Base-by-base conservation (phyloP, 2,888 invertebrate genomes). In the Andricus curvator region DNA sequence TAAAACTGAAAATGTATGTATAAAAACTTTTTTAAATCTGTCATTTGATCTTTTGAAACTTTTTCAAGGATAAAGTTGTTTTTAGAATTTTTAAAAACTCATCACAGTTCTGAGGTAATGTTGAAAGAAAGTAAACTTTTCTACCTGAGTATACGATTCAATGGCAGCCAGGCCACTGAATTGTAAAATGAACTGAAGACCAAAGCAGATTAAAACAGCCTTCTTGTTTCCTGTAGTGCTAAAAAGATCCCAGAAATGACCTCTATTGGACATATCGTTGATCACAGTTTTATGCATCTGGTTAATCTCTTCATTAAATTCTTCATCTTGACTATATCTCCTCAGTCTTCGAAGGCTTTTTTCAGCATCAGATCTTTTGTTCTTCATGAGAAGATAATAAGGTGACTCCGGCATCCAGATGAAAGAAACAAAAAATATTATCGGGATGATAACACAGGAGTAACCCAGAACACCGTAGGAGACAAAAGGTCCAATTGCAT, bases 401-500 rank as follows among this genome's bases (percentile, higher is more conserved):
- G 95, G 95, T 0, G 95, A 95, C 86, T 95, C 95, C 0, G 95
- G 95, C 90, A 95, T 93, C 94, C 94, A 94, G 8, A 93, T 81
- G 85, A 95, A 94, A 0, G 93, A 88, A 0, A 93, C 56, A 68
- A 94, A 93, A 80, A 94, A 94, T 33, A 93, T 83, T 5, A 94
- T 85, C 0, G 95, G 94, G 41, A 95, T 90, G 0, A 93, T 84
- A 3, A 94, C 85, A 44, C 94, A 92, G 29, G 94, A 92, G 37
- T 93, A 92, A 0, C 91, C 88, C n/a, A 93, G 85, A 20, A 85
- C 86, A 0, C 89, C 84, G 88, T 91, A 95, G 91, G 83, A 94
- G 81, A 80, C 91, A 87, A 90, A 93, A 0, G 93, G 92, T 0
- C 93, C 93, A 4, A 92, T 84, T 0, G 90, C 90, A 79, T 92